Evolutionary conservation across 2,888 invertebrate species (phyloP), one percentile per base, ranked within the genome.

Genomic region (Agrotis ipsilon): DNA sequence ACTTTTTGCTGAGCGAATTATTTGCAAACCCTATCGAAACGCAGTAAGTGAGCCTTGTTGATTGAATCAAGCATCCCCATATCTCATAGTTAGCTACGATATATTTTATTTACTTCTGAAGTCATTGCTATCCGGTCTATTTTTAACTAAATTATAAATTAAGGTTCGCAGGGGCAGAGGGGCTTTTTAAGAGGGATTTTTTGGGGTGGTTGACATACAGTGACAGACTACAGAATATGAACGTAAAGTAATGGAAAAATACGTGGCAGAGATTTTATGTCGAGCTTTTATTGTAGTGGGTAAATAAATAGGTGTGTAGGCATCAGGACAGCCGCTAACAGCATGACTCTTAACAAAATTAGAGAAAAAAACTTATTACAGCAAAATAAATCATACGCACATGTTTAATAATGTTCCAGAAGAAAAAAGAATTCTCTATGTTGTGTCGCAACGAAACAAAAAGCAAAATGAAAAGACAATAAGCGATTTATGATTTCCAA

Each of bases 11-110:
- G 62, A 80, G 75, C 72, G 78, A 69, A 74, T 79, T 85, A 80
- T 87, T 87, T 85, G 78, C 84, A 75, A 83, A 71, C 72, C 62
- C 60, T 72, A 68, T 74, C 84, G 75, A 85, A 78, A 84, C 77
- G 63, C 83, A 87, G 87, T 79, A n/a, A n/a, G n/a, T 82, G 81
- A 39, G 77, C 68, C 60, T 69, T 80, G 68, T 77, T 84, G 72
- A 74, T 73, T 68, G 63, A 68, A 54, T 21, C 55, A 48, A 57
- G 72, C 60, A 55, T n/a, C 60, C 46, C 16, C 52, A 51, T 66
- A 60, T 32, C 51, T 46, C 19, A 21, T 32, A 43, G 39, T 54
- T 72, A 60, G 27, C 1, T 72, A 63, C 13, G 43, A n/a, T 48
- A 49, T 19, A 16, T 59, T 46, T 39, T 21, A 13, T 27, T 19